Evolutionary conservation across 2,113 vertebrate genomes (phyloP), one percentile per base, ranked within the genome.

Genomic region (Xenotilapia leptura): DNA sequence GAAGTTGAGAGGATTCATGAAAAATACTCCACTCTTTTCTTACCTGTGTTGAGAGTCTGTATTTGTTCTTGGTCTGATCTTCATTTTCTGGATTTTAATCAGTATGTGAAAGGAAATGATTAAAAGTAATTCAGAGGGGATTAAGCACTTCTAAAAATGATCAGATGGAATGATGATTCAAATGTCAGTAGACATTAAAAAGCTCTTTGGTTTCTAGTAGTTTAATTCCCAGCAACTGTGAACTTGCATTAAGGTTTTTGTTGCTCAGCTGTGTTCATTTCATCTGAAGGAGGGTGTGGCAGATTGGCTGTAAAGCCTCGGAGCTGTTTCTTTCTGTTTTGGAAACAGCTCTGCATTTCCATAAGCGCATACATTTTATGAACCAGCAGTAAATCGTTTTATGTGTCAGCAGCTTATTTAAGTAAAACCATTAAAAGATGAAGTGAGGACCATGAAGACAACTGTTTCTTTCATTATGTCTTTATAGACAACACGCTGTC

Each of bases 401-500:
- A 79, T 42, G 33, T 80, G 15, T 70, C 68, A n/a, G 28, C 54
- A 80, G 19, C 75, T n/a, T 55, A 5, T 31, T 65, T 19, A 13
- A 84, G 51, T 51, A 56, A 82, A 79, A 55, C 12, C 36, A 80
- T 26, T 68, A 5, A 51, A 42, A 21, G 23, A 11, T n/a, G 42
- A 55, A 45, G 51, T 47, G 55, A 62, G 55, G 58, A 77, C 42
- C 47, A 36, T 86, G 85, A 77, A 58, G 53, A 51, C 84, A 86
- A 85, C 79, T 51, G 47, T 60, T 51, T 80, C 38, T 83, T 42
- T 8, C 31, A 23, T 79, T 60, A 15, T 31, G 26, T 47, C 77
- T 62, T 87, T 82, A 81, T 81, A 62, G 55, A 88, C 90, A 87
- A 87, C 51, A 89, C 6, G 54, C 45, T 87, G 80, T 89, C n/a